Evolutionary conservation across 2,888 invertebrate genomes (phyloP), one percentile per base, ranked within the genome.

Genomic region (Drosophila peninsularis): DNA sequence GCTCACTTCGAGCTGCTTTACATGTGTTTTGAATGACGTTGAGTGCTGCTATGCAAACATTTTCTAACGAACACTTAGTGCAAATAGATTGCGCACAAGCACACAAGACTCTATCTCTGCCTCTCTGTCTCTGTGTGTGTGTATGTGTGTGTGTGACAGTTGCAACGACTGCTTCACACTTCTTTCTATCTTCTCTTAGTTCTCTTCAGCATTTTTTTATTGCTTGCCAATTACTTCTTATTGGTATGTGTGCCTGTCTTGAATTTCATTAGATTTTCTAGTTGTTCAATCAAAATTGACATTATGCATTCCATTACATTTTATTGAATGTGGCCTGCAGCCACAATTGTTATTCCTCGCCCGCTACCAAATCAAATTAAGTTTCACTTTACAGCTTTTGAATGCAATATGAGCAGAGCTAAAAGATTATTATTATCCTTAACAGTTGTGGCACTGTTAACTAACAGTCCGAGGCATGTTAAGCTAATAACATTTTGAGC

Each of bases 41-140:
- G 85, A 85, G 83, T 83, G 83, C 81, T 85, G 81, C 82, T 87
- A 82, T 84, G 87, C 85, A 85, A 85, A 85, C 87, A 85, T 82
- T 84, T 87, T 85, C 87, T 85, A 87, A 85, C 87, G 85, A 85
- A 85, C 84, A 86, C 81, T 87, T 87, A 81, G 78, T 78, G 79
- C 80, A 86, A 84, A 84, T 84, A 83, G 81, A 85, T 85, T 85
- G 71, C 69, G 75, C 66, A 61, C 54, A 64, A 66, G 62, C 64
- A 65, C 42, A 73, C 50, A 37, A 66, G 62, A 57, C 42, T 21
- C 10, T 24, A 1, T 27, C 4, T 27, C 45, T 45, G 9, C 17
- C 5, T 5, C 5, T 34, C 4, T 34, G 17, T 58, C 14, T 53
- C 10, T 41, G n/a, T 34, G 11, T 27, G 6, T 30, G 7, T 30